These are phyloP conservation scores for Drosophila sproati DNA, from an alignment of 1,140 invertebrate genomes.

Conservation along the genomic window DNA sequence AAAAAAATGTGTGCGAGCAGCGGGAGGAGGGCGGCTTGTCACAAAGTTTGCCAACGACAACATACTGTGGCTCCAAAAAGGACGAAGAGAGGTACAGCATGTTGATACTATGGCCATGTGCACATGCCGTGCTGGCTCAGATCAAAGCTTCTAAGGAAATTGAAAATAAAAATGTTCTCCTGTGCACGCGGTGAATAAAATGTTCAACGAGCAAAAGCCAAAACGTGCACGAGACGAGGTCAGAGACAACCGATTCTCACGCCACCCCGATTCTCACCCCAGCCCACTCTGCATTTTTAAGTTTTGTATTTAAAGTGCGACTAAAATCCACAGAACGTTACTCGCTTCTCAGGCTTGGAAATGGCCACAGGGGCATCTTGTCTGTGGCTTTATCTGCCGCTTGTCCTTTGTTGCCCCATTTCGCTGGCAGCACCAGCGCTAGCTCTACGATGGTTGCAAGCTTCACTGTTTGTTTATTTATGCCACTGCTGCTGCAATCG, in stretches of 20 bases:
- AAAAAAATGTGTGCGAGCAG: not conserved
- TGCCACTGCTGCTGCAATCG: slow-evolving; percentile 54
- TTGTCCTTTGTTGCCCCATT: slow-evolving; percentile 39
- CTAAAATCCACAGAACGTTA: slow-evolving; percentile 22
- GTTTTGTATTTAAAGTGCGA: slow-evolving; percentile 44
- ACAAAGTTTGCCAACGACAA: slow-evolving; percentile 50
- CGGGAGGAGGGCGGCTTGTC: slow-evolving; percentile 22
- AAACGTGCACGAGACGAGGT: slow-evolving; percentile 17
- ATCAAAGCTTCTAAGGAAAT: slow-evolving; percentile 75
- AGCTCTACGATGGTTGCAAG: slow-evolving; percentile 4
- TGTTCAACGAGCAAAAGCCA: slow-evolving; percentile 31
- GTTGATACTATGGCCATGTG: not conserved
- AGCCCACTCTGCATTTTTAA: slow-evolving; percentile 13
- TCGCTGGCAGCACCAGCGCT: slow-evolving; percentile 26
- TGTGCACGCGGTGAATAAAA: slow-evolving; percentile 41
- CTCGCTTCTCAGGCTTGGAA: slow-evolving; percentile 10
- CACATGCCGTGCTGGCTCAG: slow-evolving; percentile 42
- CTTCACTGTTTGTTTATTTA: slow-evolving; percentile 64
- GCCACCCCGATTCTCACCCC: not conserved
- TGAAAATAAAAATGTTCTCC: slow-evolving; percentile 62
- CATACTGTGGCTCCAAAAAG: slow-evolving; percentile 15
- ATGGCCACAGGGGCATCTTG: slow-evolving; percentile 55
- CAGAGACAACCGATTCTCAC: slow-evolving; percentile 16
- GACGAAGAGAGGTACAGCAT: too few species aligned
- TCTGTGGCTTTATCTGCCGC: slow-evolving; percentile 42